Base-by-base conservation (phyloP, 2,888 invertebrate species). In the Drosophila vallismaia region DNA sequence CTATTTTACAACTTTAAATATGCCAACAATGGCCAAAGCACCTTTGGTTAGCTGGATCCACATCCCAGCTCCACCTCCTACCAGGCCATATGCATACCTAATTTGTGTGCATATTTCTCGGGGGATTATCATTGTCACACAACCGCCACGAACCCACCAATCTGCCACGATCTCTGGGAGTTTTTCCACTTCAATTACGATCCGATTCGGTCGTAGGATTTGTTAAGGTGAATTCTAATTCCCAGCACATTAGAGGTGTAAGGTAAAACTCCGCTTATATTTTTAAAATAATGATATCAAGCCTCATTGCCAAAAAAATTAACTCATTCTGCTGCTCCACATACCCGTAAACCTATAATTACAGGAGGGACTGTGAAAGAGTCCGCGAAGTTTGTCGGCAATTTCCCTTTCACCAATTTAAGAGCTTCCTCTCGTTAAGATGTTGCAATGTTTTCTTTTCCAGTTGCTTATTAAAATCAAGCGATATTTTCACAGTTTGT, bases 1-100 rank as follows among this genome's bases (percentile, higher is more conserved):
- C 82, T 84, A 86, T 84, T 84, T 84, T 84, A 87, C 84, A 84
- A 87, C 85, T 87, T 84, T 87, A 84, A 84, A 85, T 84, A 87
- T 87, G 85, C 87, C 84, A 84, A 87, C 82, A 82, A 86, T 86
- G 84, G 75, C 79, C 60, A 54, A 59, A 48, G 57, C 59, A 50
- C 51, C 64, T 45, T 42, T 60, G 52, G 52, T 50, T 24, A 28
- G 12, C 24, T 33, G 33, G 12, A 29, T 14, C 24, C 7, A 10
- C 28, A 28, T 38, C 38, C 2, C 10, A 10, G 40, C 29, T 19
- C 6, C 40, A 9, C 29, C 5, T 5, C 10, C 10, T 31, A 55
- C 56, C 42, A 33, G 46, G 44, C 12, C 44, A 40, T 46, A 75
- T 67, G 77, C 63, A 82, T 82, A 82, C 78, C 82, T 84, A 87